Evolutionary conservation across 2,797 vertebrate species (phyloP).

Genomic region (Pseudochaenichthys georgianus): DNA sequence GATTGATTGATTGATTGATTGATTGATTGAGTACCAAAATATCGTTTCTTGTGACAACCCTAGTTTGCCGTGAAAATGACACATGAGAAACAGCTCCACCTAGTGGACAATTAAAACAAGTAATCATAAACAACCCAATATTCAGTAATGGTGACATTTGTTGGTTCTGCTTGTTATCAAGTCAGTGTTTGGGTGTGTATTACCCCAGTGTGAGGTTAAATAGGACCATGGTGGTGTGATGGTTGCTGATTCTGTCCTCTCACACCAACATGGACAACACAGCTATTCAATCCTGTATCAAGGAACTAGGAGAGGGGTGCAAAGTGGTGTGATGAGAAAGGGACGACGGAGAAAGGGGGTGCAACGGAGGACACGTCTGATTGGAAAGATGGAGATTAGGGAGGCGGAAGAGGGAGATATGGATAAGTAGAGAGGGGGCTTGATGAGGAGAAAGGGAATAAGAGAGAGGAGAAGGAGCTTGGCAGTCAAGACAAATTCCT

Average conservation of each 20-base stretch:
- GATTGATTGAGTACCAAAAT: no score
- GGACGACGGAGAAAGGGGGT: constrained; percentile 29
- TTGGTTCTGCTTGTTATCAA: constrained; percentile 1
- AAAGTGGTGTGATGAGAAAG: constrained; percentile 46
- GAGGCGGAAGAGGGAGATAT: constrained; percentile 36
- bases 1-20: no score
- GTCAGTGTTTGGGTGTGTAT: constrained; percentile 10
- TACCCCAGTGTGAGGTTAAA: constrained; percentile 60
- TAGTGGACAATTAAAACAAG: background rate
- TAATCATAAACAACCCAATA: background rate
- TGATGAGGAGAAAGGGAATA: constrained; percentile 66
- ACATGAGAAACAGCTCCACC: background rate
- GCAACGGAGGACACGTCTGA: constrained; percentile 47
- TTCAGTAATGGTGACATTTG: background rate
- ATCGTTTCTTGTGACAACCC: no score
- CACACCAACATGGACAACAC: constrained; percentile 57
- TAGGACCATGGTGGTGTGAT: constrained; percentile 19
- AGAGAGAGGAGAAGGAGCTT: constrained; percentile 61
- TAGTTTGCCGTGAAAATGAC: no score
- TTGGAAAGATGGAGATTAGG: constrained; percentile 69
- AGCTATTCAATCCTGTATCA: constrained; percentile 63
- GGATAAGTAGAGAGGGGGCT: constrained; percentile 51
- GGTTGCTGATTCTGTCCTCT: constrained; percentile 57
- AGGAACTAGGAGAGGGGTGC: constrained; percentile 32
- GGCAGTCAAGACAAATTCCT: constrained; percentile 81